These are phyloP conservation scores for Harpegnathos saltator DNA, from an alignment of 1,140 invertebrate genomes.

Conservation along the genomic window DNA sequence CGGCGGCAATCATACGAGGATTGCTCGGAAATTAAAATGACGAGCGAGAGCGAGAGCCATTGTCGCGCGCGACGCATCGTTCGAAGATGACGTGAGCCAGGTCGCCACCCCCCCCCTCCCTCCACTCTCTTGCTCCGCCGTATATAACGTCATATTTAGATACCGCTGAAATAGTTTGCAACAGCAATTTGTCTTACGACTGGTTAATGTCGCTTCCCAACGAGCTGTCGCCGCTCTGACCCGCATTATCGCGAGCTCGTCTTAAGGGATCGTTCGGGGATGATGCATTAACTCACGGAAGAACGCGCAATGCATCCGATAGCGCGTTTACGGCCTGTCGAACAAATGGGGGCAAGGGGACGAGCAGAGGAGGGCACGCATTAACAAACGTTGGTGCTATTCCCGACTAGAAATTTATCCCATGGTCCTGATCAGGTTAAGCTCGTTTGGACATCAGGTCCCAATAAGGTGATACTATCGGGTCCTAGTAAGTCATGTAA, in stretches of 20 bases:
- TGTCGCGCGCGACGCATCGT: background rate
- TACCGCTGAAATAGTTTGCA: conserved; percentile 81
- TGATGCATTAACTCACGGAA: conserved; percentile 28
- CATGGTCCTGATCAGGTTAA: too few relatives aligned
- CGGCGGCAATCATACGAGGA: conserved; percentile 15
- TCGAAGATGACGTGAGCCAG: conserved; percentile 41
- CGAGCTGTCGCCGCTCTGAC: background rate
- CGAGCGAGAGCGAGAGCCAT: background rate
- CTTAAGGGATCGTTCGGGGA: conserved; percentile 36
- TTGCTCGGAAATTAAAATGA: conserved; percentile 27
- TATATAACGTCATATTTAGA: conserved; percentile 81
- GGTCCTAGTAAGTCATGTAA: too few relatives aligned
- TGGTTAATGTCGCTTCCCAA: conserved; percentile 64
- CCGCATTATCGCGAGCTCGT: background rate
- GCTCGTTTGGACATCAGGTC: too few relatives aligned
- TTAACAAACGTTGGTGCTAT: too few relatives aligned
- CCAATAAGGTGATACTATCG: too few relatives aligned
- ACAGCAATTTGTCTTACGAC: conserved; percentile 81
- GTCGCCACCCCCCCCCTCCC: too few relatives aligned
- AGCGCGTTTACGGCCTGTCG: background rate
- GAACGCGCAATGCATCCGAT: conserved; percentile 10
- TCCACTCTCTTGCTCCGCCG: conserved; percentile 33
- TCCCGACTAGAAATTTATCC: too few relatives aligned
- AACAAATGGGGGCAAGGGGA: background rate
- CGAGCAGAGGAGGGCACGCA: too few relatives aligned